These are phyloP conservation scores for Macrobrachium rosenbergii DNA, from an alignment of 1,140 invertebrate genomes.

Conservation along the genomic window DNA sequence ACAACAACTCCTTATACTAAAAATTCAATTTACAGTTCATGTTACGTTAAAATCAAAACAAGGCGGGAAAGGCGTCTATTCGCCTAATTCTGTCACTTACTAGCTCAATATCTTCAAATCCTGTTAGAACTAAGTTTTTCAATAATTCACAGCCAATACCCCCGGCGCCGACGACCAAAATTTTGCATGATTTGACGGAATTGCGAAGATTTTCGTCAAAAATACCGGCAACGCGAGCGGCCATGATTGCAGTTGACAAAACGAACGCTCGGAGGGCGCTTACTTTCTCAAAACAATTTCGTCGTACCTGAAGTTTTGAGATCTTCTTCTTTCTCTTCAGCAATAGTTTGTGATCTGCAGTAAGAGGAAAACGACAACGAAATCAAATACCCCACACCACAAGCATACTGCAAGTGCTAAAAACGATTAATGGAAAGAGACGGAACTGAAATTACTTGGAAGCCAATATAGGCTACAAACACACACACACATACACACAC, in stretches of 20 bases:
- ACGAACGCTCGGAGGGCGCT: background rate
- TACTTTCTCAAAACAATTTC: background rate
- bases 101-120: conserved; percentile 94
- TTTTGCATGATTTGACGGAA: conserved; percentile 69
- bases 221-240: conserved; percentile 39
- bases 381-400: too few relatives aligned
- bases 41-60: too few relatives aligned
- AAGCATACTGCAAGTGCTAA: too few relatives aligned
- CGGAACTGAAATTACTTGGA: too few relatives aligned
- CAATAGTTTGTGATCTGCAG: too few relatives aligned
- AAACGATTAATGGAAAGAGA: too few relatives aligned
- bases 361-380: too few relatives aligned
- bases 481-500: too few relatives aligned
- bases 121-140: conserved; percentile 96
- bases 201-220: conserved; percentile 40
- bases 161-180: conserved; percentile 96
- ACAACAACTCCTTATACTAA: too few relatives aligned
- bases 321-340: background rate
- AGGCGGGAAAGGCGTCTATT: background rate
- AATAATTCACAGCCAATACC: conserved; percentile 99
- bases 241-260: conserved; percentile 18
- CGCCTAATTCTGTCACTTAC: conserved; percentile 76
- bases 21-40: too few relatives aligned
- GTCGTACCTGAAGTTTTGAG: background rate
- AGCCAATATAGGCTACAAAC: too few relatives aligned